Percentiles rank a stretch among this genome's conserved stretches.
These are phyloP conservation scores for Paedocypris sp. DNA, from an alignment of 2,113 vertebrate species.

Conservation along the genomic window DNA sequence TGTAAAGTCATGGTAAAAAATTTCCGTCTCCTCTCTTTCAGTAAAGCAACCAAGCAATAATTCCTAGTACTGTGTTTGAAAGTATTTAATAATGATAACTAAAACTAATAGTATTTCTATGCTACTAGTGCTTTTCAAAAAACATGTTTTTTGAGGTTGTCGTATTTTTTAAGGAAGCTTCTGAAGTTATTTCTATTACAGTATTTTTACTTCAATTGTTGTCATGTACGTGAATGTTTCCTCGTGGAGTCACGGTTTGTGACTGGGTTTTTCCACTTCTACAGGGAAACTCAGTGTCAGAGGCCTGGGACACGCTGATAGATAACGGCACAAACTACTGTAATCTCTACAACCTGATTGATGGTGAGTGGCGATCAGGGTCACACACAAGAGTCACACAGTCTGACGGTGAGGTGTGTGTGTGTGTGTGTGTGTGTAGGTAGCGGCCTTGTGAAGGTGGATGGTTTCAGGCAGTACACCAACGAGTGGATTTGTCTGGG, in stretches of 20 bases:
- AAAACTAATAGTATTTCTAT: too few species aligned
- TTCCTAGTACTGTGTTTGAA: too few species aligned
- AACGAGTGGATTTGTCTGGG: slow-evolving; percentile 24
- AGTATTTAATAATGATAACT: too few species aligned
- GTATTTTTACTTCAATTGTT: too few species aligned
- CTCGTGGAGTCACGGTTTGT: neutral
- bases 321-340: slow-evolving; percentile 25
- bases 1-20: slow-evolving; percentile 20
- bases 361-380: neutral
- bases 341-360: slow-evolving; percentile 16
- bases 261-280: neutral
- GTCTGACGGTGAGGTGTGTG: neutral
- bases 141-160: too few species aligned
- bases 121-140: too few species aligned
- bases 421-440: slow-evolving; percentile 6
- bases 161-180: too few species aligned
- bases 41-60: too few species aligned
- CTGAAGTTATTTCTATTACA: too few species aligned
- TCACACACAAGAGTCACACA: too few species aligned
- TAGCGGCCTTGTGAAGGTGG: slow-evolving; percentile 14
- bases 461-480: slow-evolving; percentile 18
- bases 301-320: slow-evolving; percentile 8
- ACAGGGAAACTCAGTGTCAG: slow-evolving; percentile 16
- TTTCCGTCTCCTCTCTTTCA: too few species aligned
- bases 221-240: too few species aligned